Evolutionary conservation across 1,140 invertebrate genomes (phyloP).

Genomic region (Achatina immaculata): DNA sequence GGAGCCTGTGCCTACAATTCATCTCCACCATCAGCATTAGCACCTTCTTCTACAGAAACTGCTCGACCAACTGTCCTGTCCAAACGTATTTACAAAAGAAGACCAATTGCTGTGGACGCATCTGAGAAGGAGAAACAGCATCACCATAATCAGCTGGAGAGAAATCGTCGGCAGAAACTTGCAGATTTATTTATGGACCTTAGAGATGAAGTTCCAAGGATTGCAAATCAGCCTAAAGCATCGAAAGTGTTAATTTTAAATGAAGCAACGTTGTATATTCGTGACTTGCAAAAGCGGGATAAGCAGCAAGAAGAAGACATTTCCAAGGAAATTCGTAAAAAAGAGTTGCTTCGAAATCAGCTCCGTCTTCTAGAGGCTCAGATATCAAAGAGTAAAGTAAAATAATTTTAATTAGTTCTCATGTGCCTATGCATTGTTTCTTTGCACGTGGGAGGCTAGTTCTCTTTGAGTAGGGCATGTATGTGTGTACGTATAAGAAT

Average conservation of each 20-base stretch:
- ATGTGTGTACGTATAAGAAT: no score
- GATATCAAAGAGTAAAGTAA: not conserved
- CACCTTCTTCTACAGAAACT: slow-evolving; percentile 31
- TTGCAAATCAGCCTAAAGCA: slow-evolving; percentile 23
- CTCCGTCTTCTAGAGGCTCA: slow-evolving; percentile 20
- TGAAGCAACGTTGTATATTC: slow-evolving; percentile 28
- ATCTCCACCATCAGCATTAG: slow-evolving; percentile 9
- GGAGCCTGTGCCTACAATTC: slow-evolving; percentile 15
- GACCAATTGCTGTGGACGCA: not conserved
- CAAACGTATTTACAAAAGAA: slow-evolving; percentile 32
- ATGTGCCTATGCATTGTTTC: not conserved
- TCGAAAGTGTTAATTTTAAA: slow-evolving; percentile 38
- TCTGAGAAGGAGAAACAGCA: slow-evolving; percentile 40
- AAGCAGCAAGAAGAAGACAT: slow-evolving; percentile 27
- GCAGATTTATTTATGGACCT: slow-evolving; percentile 36
- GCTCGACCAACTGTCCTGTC: slow-evolving; percentile 28
- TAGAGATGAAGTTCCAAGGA: slow-evolving; percentile 32
- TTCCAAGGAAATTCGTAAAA: not conserved
- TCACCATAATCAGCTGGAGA: slow-evolving; percentile 38
- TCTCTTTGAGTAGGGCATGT: no score
- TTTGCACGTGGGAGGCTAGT: no score
- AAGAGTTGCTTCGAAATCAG: slow-evolving; percentile 21
- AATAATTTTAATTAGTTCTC: not conserved
- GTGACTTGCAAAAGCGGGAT: slow-evolving; percentile 29
- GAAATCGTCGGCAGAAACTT: slow-evolving; percentile 36